Base-by-base conservation (phyloP, 2,797 vertebrate genomes). In the Neosilurus mollespiculum region DNA sequence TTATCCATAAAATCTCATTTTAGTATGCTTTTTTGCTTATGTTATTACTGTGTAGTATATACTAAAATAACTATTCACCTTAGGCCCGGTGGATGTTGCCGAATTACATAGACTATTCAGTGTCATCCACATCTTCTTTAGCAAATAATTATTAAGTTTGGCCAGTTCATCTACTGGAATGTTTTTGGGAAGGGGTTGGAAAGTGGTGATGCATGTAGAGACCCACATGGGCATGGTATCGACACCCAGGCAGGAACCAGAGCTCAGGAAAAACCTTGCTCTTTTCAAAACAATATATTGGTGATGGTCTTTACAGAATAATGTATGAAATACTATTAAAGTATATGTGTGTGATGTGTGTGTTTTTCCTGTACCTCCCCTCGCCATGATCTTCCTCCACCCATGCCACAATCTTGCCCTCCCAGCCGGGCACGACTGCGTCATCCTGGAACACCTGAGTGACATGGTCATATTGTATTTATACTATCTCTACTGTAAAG, bases 401-500 rank as follows among this genome's bases (percentile, higher is more conserved):
- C 98, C 98, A 99, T 51, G 97, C 98, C 86, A 99, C 98, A 51
- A 99, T 99, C 94, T 99, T 99, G 71, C 98, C 98, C 87, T 99
- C 98, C 98, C 98, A 99, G 87, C 98, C 98, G 14, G 98, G 98
- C 78, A 99, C 96, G 58, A 98, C 91, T 12, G 97, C 97, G 69
- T 97, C 97, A 30, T 99, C 97, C 54, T 97, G 96, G 91, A 99
- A 98, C 73, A 99, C 96, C 98, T 99, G 88, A 26, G 9, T 12
- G 5, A 66, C 59, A 3, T 14, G 34, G 14, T n/a, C 15, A 1
- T n/a, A 73, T 43, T 75, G 9, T 22, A 62, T 26, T 64, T 11
- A 67, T 30, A 20, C 16, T 20, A 20, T 30, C 26, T 75, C 11
- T 64, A 24, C 24, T 3, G 22, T 58, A 37, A 20, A 14, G 54